Evolutionary conservation across 1,140 invertebrate species (phyloP).

Genomic region (Apis cerana): DNA sequence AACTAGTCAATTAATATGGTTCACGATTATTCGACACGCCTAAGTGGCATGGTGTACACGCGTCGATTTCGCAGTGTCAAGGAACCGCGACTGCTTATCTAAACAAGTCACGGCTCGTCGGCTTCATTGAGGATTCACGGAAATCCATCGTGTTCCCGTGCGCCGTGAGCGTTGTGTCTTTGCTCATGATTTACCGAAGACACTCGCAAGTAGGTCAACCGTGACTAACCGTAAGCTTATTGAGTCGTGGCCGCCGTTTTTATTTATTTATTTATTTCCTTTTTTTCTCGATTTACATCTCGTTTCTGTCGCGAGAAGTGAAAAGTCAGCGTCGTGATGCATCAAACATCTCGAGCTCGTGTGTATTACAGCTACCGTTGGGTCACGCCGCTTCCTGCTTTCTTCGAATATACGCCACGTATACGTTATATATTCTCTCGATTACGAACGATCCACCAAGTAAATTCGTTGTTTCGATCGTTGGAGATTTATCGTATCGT

Average conservation of each 20-base stretch:
- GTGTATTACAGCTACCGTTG: neutral
- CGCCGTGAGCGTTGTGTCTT: constrained; percentile 15
- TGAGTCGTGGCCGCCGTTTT: constrained; percentile 17
- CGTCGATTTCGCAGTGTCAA: constrained; percentile 54
- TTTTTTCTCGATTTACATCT: constrained; percentile 48
- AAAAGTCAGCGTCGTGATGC: neutral
- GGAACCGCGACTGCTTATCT: constrained; percentile 53
- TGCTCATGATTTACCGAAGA: constrained; percentile 59
- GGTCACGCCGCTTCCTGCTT: constrained; percentile 23
- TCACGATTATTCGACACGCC: constrained; percentile 27
- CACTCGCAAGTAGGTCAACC: constrained; percentile 56
- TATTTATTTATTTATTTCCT: neutral
- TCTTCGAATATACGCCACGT: neutral
- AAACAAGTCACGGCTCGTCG: constrained; percentile 55
- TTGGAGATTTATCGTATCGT: too few relatives aligned
- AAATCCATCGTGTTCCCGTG: constrained; percentile 44
- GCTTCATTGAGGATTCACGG: constrained; percentile 65
- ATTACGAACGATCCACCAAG: neutral
- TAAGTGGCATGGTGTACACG: constrained; percentile 14
- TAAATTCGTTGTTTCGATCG: too few relatives aligned
- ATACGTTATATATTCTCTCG: neutral
- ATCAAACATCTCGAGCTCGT: neutral
- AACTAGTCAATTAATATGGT: constrained; percentile 49
- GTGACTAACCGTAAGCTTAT: constrained; percentile 55
- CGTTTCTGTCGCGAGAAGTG: constrained; percentile 11